Evolutionary conservation across 2,113 vertebrate species (phyloP).

Genomic region (Ammodytes marinus): DNA sequence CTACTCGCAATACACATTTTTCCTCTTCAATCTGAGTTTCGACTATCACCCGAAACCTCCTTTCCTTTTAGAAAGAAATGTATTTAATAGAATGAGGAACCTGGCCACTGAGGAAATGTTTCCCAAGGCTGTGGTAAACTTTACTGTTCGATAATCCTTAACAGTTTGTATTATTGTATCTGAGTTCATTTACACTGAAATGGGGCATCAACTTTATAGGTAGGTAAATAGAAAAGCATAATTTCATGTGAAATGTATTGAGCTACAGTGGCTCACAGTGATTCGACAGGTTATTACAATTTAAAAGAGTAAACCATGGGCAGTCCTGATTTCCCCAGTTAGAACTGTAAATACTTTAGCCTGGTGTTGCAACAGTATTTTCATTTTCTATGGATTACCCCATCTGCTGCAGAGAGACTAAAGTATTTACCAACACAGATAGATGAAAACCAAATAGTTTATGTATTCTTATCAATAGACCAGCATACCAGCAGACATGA

Average conservation of each 20-base stretch:
- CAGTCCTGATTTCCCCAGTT: neutral
- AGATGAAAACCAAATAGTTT: neutral
- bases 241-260: neutral
- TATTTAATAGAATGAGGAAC: neutral
- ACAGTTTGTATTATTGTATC: neutral
- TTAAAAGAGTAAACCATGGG: neutral
- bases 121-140: neutral
- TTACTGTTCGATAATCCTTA: neutral
- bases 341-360: neutral
- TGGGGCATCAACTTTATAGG: neutral
- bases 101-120: neutral
- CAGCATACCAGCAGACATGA: conserved; percentile 6
- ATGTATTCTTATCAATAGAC: conserved; percentile 19
- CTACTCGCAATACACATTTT: too few relatives aligned
- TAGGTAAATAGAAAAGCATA: neutral
- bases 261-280: neutral
- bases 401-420: neutral
- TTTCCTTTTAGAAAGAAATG: neutral
- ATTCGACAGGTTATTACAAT: neutral
- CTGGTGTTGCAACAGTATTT: too few relatives aligned
- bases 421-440: conserved; percentile 2
- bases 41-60: too few relatives aligned
- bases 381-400: too few relatives aligned
- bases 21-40: too few relatives aligned
- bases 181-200: neutral